Evolutionary conservation across 2,888 invertebrate species (phyloP).

Genomic region (Blastobasis lacticolella): DNA sequence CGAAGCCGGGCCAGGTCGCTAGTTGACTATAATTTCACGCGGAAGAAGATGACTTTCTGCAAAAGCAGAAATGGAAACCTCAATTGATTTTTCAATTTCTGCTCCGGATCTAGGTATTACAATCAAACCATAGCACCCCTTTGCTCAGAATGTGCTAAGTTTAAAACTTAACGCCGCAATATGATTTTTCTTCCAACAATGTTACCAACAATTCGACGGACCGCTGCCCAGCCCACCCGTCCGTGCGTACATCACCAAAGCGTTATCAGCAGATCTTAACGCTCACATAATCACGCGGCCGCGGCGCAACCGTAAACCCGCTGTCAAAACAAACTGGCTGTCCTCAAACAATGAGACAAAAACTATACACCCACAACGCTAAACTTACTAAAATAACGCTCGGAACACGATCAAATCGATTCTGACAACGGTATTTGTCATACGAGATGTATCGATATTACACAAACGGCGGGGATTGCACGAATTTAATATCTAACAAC

Average conservation of each 20-base stretch:
- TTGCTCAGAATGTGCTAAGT: too few relatives aligned
- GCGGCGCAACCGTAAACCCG: conserved; percentile 59
- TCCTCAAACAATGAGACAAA: conserved; percentile 36
- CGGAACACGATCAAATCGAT: conserved; percentile 18
- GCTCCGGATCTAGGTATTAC: too few relatives aligned
- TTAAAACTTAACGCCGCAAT: too few relatives aligned
- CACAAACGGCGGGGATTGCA: not conserved
- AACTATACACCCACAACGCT: conserved; percentile 23
- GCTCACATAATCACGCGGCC: conserved; percentile 62
- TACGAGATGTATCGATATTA: conserved; percentile 37
- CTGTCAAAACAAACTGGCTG: conserved; percentile 67
- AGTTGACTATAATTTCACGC: too few relatives aligned
- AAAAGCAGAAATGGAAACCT: too few relatives aligned
- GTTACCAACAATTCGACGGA: not conserved
- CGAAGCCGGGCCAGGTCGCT: too few relatives aligned
- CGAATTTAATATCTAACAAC: conserved; percentile 25
- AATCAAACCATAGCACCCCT: too few relatives aligned
- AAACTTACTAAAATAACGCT: conserved; percentile 21
- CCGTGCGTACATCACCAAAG: conserved; percentile 30
- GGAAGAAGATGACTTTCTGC: too few relatives aligned
- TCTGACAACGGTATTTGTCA: conserved; percentile 30
- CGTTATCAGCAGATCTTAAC: conserved; percentile 61
- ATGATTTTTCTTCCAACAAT: too few relatives aligned
- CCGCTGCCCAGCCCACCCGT: not conserved
- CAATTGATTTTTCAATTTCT: too few relatives aligned